Percentiles rank a stretch among this genome's conserved stretches.
phyloP scores from a whole-genome alignment of 2,797 vertebrate genomes.

The Poecilia wingei region DNA sequence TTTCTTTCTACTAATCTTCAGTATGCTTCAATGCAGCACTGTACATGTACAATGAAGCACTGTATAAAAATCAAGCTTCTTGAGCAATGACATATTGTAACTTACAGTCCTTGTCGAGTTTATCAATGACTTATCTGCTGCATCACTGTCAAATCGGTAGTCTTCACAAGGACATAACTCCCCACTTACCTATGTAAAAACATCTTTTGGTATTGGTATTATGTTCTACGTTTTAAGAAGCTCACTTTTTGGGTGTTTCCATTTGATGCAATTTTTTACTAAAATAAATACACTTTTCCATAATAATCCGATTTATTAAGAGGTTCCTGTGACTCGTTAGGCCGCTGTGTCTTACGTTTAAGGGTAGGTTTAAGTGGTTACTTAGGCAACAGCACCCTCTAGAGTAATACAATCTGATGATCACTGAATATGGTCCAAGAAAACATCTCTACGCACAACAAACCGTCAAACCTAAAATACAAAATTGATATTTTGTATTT shows the following conservation, averaged over 20 bases:
- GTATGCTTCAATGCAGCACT: neutral
- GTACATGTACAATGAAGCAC: neutral
- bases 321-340: neutral
- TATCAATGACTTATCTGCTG: neutral
- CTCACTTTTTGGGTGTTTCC: neutral
- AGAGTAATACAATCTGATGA: neutral
- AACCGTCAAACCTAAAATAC: neutral
- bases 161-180: neutral
- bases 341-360: neutral
- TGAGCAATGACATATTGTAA: neutral
- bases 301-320: neutral
- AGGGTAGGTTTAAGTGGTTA: neutral
- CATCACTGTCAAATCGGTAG: neutral
- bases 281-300: neutral
- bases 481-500: neutral
- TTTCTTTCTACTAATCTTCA: neutral
- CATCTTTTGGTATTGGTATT: neutral
- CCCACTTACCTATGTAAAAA: neutral
- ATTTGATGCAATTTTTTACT: neutral
- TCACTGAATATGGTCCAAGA: neutral
- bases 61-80: neutral
- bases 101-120: neutral
- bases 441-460: neutral
- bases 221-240: neutral
- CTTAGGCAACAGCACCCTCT: neutral